These are phyloP conservation scores for Rapana venosa DNA, from an alignment of 2,888 invertebrate genomes.

Conservation along the genomic window DNA sequence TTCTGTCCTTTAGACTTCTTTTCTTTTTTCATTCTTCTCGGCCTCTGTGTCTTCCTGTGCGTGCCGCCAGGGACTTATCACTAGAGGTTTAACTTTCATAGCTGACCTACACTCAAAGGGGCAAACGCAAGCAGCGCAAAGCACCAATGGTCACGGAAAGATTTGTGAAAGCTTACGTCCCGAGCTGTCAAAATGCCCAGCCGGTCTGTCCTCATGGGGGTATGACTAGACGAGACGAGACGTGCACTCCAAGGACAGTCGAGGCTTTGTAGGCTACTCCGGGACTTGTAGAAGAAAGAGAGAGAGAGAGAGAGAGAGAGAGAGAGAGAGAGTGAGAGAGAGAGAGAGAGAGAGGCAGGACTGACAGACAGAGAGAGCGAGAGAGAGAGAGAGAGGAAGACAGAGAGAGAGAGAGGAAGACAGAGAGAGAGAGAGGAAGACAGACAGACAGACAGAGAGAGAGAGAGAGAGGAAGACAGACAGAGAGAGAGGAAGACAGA, in stretches of 20 bases:
- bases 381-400: constrained; percentile 35
- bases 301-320: background rate
- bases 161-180: background rate
- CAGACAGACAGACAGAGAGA: too few relatives aligned
- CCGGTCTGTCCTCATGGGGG: background rate
- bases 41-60: too few relatives aligned
- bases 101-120: background rate
- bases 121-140: background rate
- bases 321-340: background rate
- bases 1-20: too few relatives aligned
- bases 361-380: constrained; percentile 24
- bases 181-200: background rate
- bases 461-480: too few relatives aligned
- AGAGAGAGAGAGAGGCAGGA: background rate
- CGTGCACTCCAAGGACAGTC: background rate
- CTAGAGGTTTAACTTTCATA: too few relatives aligned
- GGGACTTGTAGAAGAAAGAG: background rate
- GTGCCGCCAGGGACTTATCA: too few relatives aligned
- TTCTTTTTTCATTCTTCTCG: too few relatives aligned
- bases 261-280: background rate
- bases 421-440: background rate
- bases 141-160: background rate
- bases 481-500: too few relatives aligned
- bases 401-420: constrained; percentile 2
- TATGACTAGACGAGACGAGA: background rate